phyloP scores from a whole-genome alignment of 2,797 vertebrate species.

The Tadarida brasiliensis region DNA sequence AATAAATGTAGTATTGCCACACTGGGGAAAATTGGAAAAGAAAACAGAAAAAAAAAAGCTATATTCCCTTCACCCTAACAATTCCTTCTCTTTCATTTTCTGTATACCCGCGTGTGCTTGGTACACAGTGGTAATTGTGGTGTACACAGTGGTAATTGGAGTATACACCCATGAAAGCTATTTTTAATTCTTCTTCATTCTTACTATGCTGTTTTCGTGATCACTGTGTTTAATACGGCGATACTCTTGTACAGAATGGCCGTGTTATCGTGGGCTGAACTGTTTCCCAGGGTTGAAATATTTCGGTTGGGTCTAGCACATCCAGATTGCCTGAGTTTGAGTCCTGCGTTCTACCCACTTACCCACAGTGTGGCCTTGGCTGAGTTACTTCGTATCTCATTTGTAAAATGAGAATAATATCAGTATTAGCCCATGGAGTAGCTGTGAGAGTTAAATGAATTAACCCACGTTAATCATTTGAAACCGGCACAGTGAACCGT shows the following conservation, averaged over 20 bases:
- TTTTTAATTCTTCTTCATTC: conserved; percentile 7
- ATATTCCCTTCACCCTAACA: not conserved
- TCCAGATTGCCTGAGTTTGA: not conserved
- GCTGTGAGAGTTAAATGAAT: not conserved
- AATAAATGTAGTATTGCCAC: conserved; percentile 41
- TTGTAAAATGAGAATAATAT: not conserved
- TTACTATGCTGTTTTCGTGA: not conserved
- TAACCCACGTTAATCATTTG: not conserved
- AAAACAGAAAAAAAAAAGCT: not conserved
- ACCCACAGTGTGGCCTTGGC: not conserved
- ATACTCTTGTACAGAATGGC: not conserved
- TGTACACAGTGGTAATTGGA: not conserved
- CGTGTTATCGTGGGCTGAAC: not conserved
- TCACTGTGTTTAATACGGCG: not conserved
- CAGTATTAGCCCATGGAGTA: not conserved
- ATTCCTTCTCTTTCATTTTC: not conserved
- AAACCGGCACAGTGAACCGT: not conserved
- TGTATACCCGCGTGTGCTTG: not conserved
- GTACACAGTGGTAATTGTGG: not conserved
- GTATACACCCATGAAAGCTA: not conserved
- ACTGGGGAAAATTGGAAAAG: conserved; percentile 50
- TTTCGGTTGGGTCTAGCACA: not conserved
- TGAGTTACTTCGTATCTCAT: not conserved
- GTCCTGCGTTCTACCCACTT: not conserved
- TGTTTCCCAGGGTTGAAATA: not conserved